Evolutionary conservation across 2,797 vertebrate genomes (phyloP).

Genomic region (Silurus lanzhouensis): DNA sequence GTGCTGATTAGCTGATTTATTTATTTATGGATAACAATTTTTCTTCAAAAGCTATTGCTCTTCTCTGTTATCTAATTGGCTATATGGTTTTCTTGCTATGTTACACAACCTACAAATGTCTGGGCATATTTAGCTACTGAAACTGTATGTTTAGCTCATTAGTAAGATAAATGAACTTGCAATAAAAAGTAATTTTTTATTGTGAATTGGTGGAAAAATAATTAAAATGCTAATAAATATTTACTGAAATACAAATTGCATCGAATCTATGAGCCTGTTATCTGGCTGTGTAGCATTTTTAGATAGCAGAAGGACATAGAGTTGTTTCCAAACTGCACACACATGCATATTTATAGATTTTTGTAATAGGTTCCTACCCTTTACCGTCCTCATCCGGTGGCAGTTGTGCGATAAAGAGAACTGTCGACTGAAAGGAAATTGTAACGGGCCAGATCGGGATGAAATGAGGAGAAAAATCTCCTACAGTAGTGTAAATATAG

Average conservation of each 20-base stretch:
- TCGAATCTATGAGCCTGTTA: not conserved
- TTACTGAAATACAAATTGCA: not conserved
- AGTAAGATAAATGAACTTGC: not conserved
- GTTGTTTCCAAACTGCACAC: not conserved
- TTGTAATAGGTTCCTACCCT: not conserved
- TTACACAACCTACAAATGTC: not conserved
- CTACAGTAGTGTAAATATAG: not conserved
- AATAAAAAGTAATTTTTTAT: not conserved
- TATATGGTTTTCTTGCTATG: not conserved
- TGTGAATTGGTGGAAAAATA: not conserved
- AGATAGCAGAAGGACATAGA: not conserved
- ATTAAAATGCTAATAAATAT: too few species aligned
- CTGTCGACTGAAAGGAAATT: not conserved
- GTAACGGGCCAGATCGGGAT: not conserved
- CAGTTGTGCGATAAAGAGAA: not conserved
- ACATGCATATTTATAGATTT: not conserved
- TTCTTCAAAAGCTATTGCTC: not conserved
- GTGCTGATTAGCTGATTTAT: not conserved
- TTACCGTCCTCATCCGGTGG: not conserved
- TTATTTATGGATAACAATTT: not conserved
- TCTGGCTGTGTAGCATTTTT: constrained; percentile 5
- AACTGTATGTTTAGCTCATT: not conserved
- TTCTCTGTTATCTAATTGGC: too few species aligned
- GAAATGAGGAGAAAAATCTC: not conserved
- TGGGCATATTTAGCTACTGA: not conserved